phyloP scores from a whole-genome alignment of 2,888 invertebrate species.

The Drosophila crucigera region DNA sequence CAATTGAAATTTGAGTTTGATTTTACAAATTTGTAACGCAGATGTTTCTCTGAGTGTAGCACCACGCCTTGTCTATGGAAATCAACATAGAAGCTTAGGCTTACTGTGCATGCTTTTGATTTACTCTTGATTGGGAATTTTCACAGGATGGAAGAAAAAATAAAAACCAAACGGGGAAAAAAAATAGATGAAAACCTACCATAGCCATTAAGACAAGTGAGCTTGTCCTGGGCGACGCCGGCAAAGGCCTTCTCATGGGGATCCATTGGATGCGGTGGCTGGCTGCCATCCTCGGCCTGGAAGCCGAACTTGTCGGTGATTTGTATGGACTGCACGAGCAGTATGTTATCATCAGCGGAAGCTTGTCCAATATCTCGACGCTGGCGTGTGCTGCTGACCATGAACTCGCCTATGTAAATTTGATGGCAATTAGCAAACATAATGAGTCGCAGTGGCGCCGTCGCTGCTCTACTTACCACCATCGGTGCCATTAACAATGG shows the following conservation, averaged over 20 bases:
- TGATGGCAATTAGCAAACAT: constrained; percentile 51
- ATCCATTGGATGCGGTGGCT: constrained; percentile 83
- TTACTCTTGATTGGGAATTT: constrained; percentile 76
- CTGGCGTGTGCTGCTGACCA: constrained; percentile 73
- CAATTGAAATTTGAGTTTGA: background rate
- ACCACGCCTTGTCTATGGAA: constrained; percentile 74
- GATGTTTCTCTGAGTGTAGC: background rate
- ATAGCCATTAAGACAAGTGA: constrained; percentile 85
- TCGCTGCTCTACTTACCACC: constrained; percentile 76
- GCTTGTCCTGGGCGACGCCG: constrained; percentile 87
- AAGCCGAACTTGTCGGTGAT: constrained; percentile 97
- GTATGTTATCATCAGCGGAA: constrained; percentile 91
- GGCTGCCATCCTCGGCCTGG: constrained; percentile 87
- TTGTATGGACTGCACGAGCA: constrained; percentile 95
- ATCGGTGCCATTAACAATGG: constrained; percentile 86
- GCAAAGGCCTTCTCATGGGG: constrained; percentile 91
- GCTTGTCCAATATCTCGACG: constrained; percentile 69
- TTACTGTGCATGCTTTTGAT: constrained; percentile 55
- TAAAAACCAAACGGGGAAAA: background rate
- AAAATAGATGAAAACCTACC: constrained; percentile 78
- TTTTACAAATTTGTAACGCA: background rate
- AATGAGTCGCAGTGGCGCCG: constrained; percentile 21
- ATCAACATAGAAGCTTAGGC: constrained; percentile 40
- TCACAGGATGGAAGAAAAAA: constrained; percentile 61
- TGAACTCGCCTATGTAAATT: constrained; percentile 71